Conservation (phyloP, 53 echinoderm and acorn worm genomes). For the Zoroaster sp. region DNA sequence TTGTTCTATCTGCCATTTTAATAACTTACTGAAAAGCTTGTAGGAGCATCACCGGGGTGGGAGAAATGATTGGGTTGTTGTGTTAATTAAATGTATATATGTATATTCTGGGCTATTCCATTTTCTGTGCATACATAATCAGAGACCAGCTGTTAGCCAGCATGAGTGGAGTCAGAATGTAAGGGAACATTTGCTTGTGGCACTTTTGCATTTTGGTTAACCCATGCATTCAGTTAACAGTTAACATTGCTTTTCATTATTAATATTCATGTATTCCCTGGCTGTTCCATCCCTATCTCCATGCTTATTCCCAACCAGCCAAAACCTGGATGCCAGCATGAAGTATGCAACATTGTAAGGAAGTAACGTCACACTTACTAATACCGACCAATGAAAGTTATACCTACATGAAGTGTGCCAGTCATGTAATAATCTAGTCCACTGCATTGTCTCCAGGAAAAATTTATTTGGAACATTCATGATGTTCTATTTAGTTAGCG, state of each 20-base stretch:
- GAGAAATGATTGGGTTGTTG: no score
- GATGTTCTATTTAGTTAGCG: no score
- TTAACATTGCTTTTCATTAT: not conserved
- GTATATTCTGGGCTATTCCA: slow-evolving; percentile 30
- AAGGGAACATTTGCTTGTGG: slow-evolving; percentile 7
- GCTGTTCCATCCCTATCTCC: slow-evolving; percentile 32
- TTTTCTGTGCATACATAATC: slow-evolving; percentile 26
- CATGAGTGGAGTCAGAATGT: slow-evolving; percentile 57
- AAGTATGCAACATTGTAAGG: slow-evolving; percentile 20
- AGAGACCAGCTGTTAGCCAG: slow-evolving; percentile 48
- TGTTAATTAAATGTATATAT: not conserved
- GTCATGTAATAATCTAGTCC: no score
- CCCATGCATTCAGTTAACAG: no score
- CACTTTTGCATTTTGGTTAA: not conserved
- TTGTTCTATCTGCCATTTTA: no score
- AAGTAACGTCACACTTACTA: not conserved
- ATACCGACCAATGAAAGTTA: not conserved
- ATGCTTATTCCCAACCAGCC: not conserved
- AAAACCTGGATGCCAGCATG: slow-evolving; percentile 32
- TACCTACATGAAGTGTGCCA: not conserved
- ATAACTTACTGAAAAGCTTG: no score
- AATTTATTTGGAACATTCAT: no score
- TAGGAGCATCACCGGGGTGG: no score
- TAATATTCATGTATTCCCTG: not conserved
- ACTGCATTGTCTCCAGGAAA: no score